These are phyloP conservation scores for Miopithecus talapoin DNA, from an alignment of 2,797 vertebrate species.

Conservation along the genomic window DNA sequence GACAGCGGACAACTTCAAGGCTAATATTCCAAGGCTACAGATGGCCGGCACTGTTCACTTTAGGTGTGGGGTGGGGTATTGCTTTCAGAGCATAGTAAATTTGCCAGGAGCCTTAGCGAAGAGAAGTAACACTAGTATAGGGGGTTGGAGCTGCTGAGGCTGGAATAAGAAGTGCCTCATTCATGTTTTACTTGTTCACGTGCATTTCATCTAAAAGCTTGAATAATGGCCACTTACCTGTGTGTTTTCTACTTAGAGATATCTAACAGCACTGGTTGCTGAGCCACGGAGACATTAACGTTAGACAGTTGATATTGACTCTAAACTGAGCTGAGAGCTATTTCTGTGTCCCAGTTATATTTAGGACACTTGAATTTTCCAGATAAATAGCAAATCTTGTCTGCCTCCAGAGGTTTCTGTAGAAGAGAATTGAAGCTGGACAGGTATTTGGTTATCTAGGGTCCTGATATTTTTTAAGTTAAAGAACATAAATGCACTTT, in stretches of 20 bases:
- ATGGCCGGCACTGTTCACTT: background rate
- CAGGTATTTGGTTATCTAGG: background rate
- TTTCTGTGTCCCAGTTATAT: fast-evolving
- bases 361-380: no score
- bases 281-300: fast-evolving
- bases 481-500: fast-evolving
- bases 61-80: background rate
- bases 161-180: background rate
- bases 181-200: background rate
- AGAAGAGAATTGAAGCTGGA: background rate
- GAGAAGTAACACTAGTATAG: fast-evolving
- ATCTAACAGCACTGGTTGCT: background rate
- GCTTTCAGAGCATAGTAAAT: background rate
- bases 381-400: background rate
- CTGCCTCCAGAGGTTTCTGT: background rate
- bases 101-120: fast-evolving
- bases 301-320: background rate
- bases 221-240: fast-evolving
- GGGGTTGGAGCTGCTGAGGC: background rate
- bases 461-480: background rate
- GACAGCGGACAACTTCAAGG: background rate
- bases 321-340: fast-evolving
- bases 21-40: fast-evolving
- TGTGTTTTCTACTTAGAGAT: no score
- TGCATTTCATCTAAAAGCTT: background rate